These are phyloP conservation scores for Conops quadrifasciatus DNA, from an alignment of 2,888 invertebrate species.

Conservation along the genomic window DNA sequence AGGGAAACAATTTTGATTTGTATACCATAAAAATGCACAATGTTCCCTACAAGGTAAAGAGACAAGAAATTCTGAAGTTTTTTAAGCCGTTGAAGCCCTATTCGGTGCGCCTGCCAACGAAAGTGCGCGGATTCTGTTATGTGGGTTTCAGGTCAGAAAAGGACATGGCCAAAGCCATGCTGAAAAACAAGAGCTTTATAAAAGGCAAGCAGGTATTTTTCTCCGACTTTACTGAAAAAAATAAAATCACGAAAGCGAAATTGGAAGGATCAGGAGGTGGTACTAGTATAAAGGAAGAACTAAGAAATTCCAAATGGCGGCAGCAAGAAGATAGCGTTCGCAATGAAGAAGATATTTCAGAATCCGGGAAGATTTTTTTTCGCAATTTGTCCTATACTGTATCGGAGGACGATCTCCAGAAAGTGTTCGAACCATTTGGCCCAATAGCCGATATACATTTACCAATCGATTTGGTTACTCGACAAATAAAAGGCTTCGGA, in stretches of 20 bases:
- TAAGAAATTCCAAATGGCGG: conserved; percentile 67
- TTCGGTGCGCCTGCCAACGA: conserved; percentile 81
- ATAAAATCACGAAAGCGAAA: conserved; percentile 59
- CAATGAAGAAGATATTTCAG: conserved; percentile 82
- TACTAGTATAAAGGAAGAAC: conserved; percentile 31
- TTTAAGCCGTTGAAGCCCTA: conserved; percentile 82
- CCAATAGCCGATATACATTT: conserved; percentile 86
- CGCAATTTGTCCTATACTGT: conserved; percentile 89
- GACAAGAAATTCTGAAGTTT: conserved; percentile 85
- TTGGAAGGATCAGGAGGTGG: conserved; percentile 13
- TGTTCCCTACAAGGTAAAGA: conserved; percentile 80
- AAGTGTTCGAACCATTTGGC: conserved; percentile 85
- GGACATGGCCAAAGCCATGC: conserved; percentile 80
- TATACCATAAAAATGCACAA: conserved; percentile 79
- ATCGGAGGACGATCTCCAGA: conserved; percentile 84
- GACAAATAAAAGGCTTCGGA: conserved; percentile 89
- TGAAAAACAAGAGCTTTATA: conserved; percentile 86
- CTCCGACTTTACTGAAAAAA: conserved; percentile 66
- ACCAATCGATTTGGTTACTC: conserved; percentile 83
- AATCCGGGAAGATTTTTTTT: conserved; percentile 91
- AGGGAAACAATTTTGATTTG: conserved; percentile 63
- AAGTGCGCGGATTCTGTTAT: conserved; percentile 85
- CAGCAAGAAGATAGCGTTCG: conserved; percentile 72
- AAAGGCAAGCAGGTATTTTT: conserved; percentile 74
- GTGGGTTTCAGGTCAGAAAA: conserved; percentile 88